These are phyloP conservation scores for Chiloscyllium plagiosum DNA, from an alignment of 2,113 vertebrate species.

Conservation along the genomic window DNA sequence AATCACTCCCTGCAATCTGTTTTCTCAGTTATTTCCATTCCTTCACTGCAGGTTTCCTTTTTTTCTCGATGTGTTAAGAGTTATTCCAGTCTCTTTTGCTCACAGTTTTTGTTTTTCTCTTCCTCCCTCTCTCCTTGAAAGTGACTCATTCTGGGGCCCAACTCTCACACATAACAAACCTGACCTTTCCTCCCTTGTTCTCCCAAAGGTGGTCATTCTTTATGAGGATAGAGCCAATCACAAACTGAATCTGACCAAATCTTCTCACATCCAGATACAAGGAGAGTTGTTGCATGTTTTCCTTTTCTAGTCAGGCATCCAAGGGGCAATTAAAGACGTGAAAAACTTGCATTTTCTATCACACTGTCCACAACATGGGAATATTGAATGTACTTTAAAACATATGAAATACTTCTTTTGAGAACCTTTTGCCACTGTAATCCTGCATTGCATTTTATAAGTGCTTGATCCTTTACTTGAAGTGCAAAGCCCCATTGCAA, in stretches of 20 bases:
- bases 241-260: not conserved
- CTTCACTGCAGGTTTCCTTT: slow-evolving; percentile 28
- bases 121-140: not conserved
- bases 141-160: not conserved
- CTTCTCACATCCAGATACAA: not conserved
- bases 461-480: no score
- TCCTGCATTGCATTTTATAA: no score
- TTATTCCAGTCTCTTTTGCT: slow-evolving; percentile 32
- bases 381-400: not conserved
- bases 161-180: not conserved
- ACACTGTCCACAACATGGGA: not conserved
- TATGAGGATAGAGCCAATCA: not conserved
- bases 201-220: not conserved
- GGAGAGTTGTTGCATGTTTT: not conserved
- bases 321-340: not conserved
- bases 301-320: not conserved
- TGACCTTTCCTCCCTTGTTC: not conserved
- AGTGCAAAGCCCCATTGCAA: no score
- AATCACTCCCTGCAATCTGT: slow-evolving; percentile 34
- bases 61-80: slow-evolving; percentile 17
- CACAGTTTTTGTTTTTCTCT: slow-evolving; percentile 1
- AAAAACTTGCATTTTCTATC: not conserved
- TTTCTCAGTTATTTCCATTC: slow-evolving; percentile 35
- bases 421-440: not conserved
- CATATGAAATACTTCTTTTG: not conserved